Base-by-base conservation (phyloP, 2,113 vertebrate species). In the Danionella cerebrum region DNA sequence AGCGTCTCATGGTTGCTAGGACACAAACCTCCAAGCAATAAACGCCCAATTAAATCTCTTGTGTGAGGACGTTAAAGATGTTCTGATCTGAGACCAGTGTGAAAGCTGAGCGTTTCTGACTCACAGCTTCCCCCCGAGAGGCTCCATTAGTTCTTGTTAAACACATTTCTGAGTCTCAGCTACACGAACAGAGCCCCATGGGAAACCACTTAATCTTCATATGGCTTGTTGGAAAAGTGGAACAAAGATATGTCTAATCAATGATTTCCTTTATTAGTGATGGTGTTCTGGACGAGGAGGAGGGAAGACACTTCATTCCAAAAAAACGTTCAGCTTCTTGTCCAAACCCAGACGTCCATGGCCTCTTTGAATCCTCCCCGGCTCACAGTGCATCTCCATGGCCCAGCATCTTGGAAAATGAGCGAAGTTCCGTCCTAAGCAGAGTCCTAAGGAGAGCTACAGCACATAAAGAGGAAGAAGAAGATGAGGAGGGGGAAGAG, bases 271-370 rank as follows among this genome's bases (percentile, higher is more conserved):
- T 69, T 42, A 2, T 6, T n/a, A 69, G 52, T 14, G 59, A 62
- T 27, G 48, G 18, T 2, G 11, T 2, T 3, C 27, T 33, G 18
- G 16, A 33, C 1, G 29, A 47, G 42, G 42, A 27, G 19, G 41
- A 41, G 6, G 39, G 6, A 1, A 1, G 3, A 16, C 14, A 22
- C 6, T 1, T 8, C 22, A 11, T 31, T 18, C 47, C 19, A 19
- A 27, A 3, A 59, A 62, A 18, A 53, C 80, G 79, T 22, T 84
- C 82, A 0, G 72, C 79, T 6, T 84, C 83, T 36, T 84, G 82
- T 47, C 82, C 82, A 0, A 48, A 83, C 70, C 31, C 65, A 0
- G 77, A 82, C 44, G 67, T 71, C 6, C 74, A 79, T 14, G 2
- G 2, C 5, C 71, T 33, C 18, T 27, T 67, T n/a, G 3, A 41